A percentile compares a stretch with the other conserved stretches of the same genome.
Evolutionary conservation across 2,113 vertebrate species (phyloP).

Genomic region (Oncorhynchus nerka): DNA sequence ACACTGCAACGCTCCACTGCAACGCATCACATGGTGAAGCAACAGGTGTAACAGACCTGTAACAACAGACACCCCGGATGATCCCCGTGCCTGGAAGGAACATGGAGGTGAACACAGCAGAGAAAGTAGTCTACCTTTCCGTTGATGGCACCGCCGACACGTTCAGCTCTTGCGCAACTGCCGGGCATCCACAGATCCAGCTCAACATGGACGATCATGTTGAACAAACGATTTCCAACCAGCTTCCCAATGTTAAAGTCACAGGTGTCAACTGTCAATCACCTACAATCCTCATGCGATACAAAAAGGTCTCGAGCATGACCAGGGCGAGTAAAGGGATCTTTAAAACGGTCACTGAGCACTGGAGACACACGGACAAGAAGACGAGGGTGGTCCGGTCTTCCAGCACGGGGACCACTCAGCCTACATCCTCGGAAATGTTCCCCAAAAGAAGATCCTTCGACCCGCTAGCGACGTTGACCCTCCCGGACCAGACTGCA

Average conservation of each 20-base stretch:
- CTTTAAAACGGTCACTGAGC: conserved; percentile 54
- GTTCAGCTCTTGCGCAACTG: conserved; percentile 48
- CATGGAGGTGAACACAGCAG: conserved; percentile 65
- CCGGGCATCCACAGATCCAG: conserved; percentile 31
- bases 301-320: conserved; percentile 39
- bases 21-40: conserved; percentile 34
- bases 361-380: conserved; percentile 56
- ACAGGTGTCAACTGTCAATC: conserved; percentile 8
- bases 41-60: conserved; percentile 1
- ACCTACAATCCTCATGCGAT: conserved; percentile 3
- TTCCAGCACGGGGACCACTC: conserved; percentile 53
- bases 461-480: conserved; percentile 42
- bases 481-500: conserved; percentile 6
- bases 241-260: neutral
- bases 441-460: conserved; percentile 31
- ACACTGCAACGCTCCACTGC: neutral
- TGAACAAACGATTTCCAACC: conserved; percentile 4
- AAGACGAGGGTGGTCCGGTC: conserved; percentile 44
- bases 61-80: conserved; percentile 8
- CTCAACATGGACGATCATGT: neutral
- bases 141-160: conserved; percentile 64
- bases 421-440: conserved; percentile 44
- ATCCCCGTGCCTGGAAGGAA: conserved; percentile 33
- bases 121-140: conserved; percentile 56
- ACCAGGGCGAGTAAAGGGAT: conserved; percentile 56